Evolutionary conservation across 2,113 vertebrate genomes (phyloP).

Genomic region (Lepus americanus): DNA sequence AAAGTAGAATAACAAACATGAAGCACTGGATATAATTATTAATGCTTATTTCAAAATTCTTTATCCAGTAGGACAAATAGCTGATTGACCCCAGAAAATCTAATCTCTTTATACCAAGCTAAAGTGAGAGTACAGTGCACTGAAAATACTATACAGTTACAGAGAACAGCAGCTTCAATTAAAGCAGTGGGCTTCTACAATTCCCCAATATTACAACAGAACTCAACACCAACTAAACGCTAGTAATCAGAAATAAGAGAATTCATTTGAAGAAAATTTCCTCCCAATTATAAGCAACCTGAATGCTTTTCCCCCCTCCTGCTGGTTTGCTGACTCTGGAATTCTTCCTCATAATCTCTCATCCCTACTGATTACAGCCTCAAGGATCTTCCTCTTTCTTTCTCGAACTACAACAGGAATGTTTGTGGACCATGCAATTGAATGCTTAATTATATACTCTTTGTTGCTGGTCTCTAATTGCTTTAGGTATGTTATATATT

Average conservation of each 20-base stretch:
- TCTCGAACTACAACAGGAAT: not conserved
- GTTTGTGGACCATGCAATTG: conserved; percentile 7
- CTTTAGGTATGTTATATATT: conserved; percentile 42
- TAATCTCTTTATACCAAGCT: conserved; percentile 1
- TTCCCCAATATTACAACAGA: conserved; percentile 33
- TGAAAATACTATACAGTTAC: conserved; percentile 36
- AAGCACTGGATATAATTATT: not conserved
- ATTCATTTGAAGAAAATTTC: conserved; percentile 55
- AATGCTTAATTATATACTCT: conserved; percentile 29
- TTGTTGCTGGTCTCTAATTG: conserved; percentile 37
- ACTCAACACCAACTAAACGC: conserved; percentile 40
- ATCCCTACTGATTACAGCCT: not conserved
- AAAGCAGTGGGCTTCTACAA: conserved; percentile 45
- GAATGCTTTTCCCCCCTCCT: not conserved
- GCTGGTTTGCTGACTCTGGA: not conserved
- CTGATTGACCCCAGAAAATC: conserved; percentile 31
- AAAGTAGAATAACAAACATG: conserved; percentile 9
- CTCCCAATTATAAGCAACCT: not conserved
- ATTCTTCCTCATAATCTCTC: not conserved
- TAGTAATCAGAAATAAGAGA: conserved; percentile 55
- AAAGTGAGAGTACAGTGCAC: not conserved
- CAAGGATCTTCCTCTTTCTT: conserved; percentile 14
- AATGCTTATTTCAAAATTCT: conserved; percentile 56
- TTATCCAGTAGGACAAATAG: not conserved
- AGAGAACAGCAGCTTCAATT: conserved; percentile 37